Conservation (phyloP, 2,888 invertebrate genomes). For the Pheosia tremula region DNA sequence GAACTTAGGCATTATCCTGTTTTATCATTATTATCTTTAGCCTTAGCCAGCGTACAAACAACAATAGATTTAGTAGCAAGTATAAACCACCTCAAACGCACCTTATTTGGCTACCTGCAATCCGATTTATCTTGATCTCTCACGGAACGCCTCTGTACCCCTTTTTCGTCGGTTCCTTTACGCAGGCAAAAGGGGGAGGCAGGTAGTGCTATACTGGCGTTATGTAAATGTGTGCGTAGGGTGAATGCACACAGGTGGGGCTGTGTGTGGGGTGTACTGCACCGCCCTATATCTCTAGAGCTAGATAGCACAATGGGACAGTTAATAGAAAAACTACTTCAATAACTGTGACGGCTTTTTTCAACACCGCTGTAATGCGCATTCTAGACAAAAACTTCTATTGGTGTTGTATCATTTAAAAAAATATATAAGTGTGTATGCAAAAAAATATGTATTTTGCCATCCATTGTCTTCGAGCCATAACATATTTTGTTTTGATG, state of each 20-base stretch:
- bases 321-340: conserved; percentile 36
- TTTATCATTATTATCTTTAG: no score
- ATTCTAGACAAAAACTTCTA: no score
- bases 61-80: background rate
- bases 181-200: conserved; percentile 27
- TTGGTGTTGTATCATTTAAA: no score
- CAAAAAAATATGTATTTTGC: no score
- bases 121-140: conserved; percentile 48
- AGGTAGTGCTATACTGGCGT: conserved; percentile 45
- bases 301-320: conserved; percentile 30
- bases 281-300: conserved; percentile 44
- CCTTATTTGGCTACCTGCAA: conserved; percentile 39
- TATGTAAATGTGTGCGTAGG: conserved; percentile 52
- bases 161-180: conserved; percentile 27
- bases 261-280: conserved; percentile 49
- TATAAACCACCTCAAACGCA: conserved; percentile 45
- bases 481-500: no score
- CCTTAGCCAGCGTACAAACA: background rate
- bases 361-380: background rate
- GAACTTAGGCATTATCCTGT: no score
- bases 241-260: conserved; percentile 52
- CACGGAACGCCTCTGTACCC: conserved; percentile 32
- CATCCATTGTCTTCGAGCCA: no score
- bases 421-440: no score
- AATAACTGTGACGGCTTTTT: conserved; percentile 7